Evolutionary conservation across 2,113 vertebrate species (phyloP), one percentile per base, ranked within the genome.

Genomic region (Aramus guarauna): DNA sequence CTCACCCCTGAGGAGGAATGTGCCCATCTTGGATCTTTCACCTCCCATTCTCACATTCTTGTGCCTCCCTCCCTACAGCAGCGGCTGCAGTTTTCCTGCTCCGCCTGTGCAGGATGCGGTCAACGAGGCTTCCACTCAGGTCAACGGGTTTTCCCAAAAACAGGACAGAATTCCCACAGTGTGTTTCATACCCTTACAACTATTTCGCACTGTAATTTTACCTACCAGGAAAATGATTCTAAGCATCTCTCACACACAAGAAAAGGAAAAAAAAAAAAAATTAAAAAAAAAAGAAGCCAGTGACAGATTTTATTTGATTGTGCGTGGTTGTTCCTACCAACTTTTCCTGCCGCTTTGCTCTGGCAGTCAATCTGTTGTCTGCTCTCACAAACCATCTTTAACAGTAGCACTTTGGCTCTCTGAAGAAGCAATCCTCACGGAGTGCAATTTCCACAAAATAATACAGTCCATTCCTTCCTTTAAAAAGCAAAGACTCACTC

Each of bases 211-310:
- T 32, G 8, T 22, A 48, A 39, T 74, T 91, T 43, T 43, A 85
- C 36, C n/a, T 41, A 39, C 17, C 27, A 82, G 21, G 12, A 72
- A 37, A 75, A 59, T 3, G 0, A 48, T 32, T 80, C 34, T 52
- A 56, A 90, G 24, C 36, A 85, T n/a, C 6, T 84, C 23, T 23
- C 36, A 7, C 22, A 36, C 7, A 37, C 21, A 30, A 12, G 14
- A 1, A 43, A 0, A 36, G 11, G 2, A 20, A 7, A 8, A 10
- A 2, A 8, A 4, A 6, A 9, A 26, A 32, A 9, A 7, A n/a
- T n/a, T n/a, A n/a, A 22, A 6, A 5, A 10, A 7, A 14, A 23
- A 23, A n/a, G 4, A 8, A 43, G 11, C 4, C 36, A n/a, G 50
- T 6, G 16, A 91, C 37, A 82, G 39, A 88, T 76, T 85, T 79